Evolutionary conservation across 1,140 invertebrate genomes (phyloP).

Genomic region (Helicorthomorpha holstii): DNA sequence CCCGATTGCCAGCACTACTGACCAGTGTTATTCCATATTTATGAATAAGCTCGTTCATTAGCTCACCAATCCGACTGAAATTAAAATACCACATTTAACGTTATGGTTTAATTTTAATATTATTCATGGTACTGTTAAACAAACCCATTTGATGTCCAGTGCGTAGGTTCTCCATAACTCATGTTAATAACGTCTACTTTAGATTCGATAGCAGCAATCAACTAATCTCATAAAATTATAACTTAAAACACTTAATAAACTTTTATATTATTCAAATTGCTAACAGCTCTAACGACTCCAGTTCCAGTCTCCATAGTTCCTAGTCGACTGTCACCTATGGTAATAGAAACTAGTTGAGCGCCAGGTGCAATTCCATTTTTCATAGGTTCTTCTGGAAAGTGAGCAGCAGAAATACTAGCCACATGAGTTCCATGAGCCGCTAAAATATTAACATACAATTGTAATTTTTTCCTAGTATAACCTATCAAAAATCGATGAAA

Average conservation of each 20-base stretch:
- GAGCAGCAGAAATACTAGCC: conserved; percentile 79
- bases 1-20: conserved; percentile 83
- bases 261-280: conserved; percentile 15
- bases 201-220: conserved; percentile 32
- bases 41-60: conserved; percentile 78
- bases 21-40: conserved; percentile 86
- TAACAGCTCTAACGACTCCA: conserved; percentile 71
- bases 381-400: conserved; percentile 77
- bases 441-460: conserved; percentile 25
- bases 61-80: conserved; percentile 56
- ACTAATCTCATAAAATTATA: conserved; percentile 17
- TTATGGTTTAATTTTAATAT: background rate
- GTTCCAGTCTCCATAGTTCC: conserved; percentile 93
- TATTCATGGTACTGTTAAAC: conserved; percentile 14
- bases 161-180: conserved; percentile 90
- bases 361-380: conserved; percentile 91
- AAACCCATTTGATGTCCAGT: conserved; percentile 80
- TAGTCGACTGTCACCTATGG: conserved; percentile 74
- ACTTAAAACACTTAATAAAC: conserved; percentile 25
- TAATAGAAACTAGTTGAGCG: conserved; percentile 83
- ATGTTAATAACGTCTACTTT: conserved; percentile 81
- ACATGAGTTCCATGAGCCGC: conserved; percentile 94
- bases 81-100: conserved; percentile 14
- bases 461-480: conserved; percentile 1
- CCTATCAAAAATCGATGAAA: background rate